Percentiles rank a stretch among this genome's conserved stretches.
Evolutionary conservation across 1,140 invertebrate species (phyloP).

Genomic region (Samia ricini): DNA sequence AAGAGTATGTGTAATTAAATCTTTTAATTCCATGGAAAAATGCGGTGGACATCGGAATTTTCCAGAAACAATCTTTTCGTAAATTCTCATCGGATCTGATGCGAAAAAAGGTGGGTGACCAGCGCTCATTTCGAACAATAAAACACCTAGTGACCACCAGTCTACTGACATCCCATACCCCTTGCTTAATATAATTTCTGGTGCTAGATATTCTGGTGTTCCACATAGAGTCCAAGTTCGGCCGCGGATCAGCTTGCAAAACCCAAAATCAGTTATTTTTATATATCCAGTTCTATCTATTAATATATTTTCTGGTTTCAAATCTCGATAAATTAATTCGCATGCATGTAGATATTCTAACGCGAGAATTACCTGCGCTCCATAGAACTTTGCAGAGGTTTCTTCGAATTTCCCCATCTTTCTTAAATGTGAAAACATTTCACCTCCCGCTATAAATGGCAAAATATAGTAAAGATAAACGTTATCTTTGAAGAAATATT

Average conservation of each 20-base stretch:
- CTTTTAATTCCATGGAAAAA: conserved; percentile 87
- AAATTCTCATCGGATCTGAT: conserved; percentile 91
- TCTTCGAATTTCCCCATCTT: conserved; percentile 88
- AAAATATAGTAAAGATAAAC: conserved; percentile 89
- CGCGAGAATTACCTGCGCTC: conserved; percentile 92
- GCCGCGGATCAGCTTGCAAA: conserved; percentile 91
- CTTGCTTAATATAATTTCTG: conserved; percentile 96
- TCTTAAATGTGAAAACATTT: conserved; percentile 89
- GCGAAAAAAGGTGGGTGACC: conserved; percentile 91
- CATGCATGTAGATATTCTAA: conserved; percentile 96
- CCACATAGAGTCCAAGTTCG: conserved; percentile 97
- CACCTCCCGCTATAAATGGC: conserved; percentile 90
- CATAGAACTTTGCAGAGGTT: conserved; percentile 91
- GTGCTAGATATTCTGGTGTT: conserved; percentile 97
- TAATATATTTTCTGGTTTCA: conserved; percentile 98
- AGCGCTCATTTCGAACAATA: conserved; percentile 90
- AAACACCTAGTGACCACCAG: conserved; percentile 96
- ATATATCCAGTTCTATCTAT: conserved; percentile 93
- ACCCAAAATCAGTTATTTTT: conserved; percentile 93
- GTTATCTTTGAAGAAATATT: conserved; percentile 92
- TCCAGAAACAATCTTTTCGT: conserved; percentile 90
- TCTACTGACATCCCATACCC: conserved; percentile 97
- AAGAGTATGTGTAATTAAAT: conserved; percentile 90
- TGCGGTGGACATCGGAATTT: conserved; percentile 84
- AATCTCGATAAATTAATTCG: conserved; percentile 93